Evolutionary conservation across 1,140 invertebrate species (phyloP).

Genomic region (Liolophura sinensis): DNA sequence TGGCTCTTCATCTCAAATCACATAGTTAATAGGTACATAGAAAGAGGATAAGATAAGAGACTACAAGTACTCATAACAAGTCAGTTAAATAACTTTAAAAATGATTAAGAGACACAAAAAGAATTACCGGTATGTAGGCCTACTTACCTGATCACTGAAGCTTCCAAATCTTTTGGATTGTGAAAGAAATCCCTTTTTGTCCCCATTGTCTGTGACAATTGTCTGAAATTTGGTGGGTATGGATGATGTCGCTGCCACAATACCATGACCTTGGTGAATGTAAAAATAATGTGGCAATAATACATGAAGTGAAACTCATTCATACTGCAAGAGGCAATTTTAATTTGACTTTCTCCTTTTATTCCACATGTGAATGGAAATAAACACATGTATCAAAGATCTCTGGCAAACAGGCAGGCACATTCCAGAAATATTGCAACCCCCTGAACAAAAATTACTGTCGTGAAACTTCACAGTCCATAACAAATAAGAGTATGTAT

Average conservation of each 20-base stretch:
- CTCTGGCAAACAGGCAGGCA: too few species aligned
- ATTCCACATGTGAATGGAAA: background rate
- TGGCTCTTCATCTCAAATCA: too few species aligned
- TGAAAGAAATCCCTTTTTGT: constrained; percentile 50
- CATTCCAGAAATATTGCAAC: too few species aligned
- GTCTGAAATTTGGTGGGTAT: constrained; percentile 58
- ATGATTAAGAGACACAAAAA: constrained; percentile 1
- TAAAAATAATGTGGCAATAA: background rate
- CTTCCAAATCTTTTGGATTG: constrained; percentile 47
- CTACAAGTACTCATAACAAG: too few species aligned
- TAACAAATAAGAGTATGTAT: too few species aligned
- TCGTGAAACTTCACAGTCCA: too few species aligned
- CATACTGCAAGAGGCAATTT: too few species aligned
- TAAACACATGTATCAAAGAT: too few species aligned
- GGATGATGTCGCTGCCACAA: constrained; percentile 51
- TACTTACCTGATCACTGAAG: constrained; percentile 5
- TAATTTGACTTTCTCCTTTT: background rate
- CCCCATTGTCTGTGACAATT: constrained; percentile 53
- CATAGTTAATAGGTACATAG: too few species aligned
- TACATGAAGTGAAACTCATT: background rate
- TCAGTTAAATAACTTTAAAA: too few species aligned
- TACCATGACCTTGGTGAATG: constrained; percentile 38
- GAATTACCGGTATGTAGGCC: background rate
- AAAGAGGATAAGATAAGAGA: too few species aligned
- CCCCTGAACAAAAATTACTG: too few species aligned